Evolutionary conservation across 2,888 invertebrate species (phyloP).

Genomic region (Drosophila borealis): DNA sequence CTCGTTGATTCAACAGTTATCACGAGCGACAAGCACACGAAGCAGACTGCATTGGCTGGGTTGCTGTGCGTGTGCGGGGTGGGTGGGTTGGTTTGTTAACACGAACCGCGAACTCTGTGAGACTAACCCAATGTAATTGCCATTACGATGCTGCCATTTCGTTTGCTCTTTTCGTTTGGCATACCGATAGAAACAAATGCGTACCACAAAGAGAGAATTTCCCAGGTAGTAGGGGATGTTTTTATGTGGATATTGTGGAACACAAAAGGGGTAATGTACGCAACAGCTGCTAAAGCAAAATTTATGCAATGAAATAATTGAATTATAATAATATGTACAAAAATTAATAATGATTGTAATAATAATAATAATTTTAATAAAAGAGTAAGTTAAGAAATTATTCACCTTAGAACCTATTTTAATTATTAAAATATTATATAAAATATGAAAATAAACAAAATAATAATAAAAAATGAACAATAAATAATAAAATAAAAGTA

Average conservation of each 20-base stretch:
- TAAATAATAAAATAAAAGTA: no score
- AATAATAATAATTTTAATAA: not conserved
- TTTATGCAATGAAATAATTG: not conserved
- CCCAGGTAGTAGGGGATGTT: slow-evolving; percentile 15
- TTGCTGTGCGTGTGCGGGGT: slow-evolving; percentile 15
- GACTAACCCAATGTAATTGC: slow-evolving; percentile 74
- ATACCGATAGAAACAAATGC: slow-evolving; percentile 30
- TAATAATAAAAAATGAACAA: no score
- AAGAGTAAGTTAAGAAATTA: not conserved
- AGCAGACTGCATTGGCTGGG: slow-evolving; percentile 10
- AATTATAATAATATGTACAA: not conserved
- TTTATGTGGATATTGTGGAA: slow-evolving; percentile 29
- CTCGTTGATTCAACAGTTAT: slow-evolving; percentile 79
- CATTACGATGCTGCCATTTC: slow-evolving; percentile 61
- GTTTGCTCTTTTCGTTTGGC: slow-evolving; percentile 48
- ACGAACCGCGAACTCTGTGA: slow-evolving; percentile 54
- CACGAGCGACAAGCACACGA: slow-evolving; percentile 44
- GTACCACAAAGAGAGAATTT: slow-evolving; percentile 54
- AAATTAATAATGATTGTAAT: not conserved
- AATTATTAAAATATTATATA: no score
- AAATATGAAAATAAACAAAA: no score
- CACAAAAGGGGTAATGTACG: not conserved
- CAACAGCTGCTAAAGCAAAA: no score
- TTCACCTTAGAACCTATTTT: no score
- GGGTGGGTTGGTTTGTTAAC: slow-evolving; percentile 35